phyloP scores from a whole-genome alignment of 2,888 invertebrate genomes.

The Leptothorax acervorum region DNA sequence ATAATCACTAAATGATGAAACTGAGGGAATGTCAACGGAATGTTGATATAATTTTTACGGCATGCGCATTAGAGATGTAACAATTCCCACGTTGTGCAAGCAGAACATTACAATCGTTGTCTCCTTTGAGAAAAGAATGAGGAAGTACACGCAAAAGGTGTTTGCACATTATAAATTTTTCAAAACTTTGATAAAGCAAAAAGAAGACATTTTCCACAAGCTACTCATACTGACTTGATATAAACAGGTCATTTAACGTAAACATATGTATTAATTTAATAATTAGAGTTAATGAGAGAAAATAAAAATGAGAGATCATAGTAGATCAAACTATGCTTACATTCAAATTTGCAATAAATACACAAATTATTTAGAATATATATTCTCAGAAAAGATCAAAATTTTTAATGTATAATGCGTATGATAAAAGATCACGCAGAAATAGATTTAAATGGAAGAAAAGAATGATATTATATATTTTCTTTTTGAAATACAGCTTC shows the following conservation, averaged over 20 bases:
- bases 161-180: constrained; percentile 10
- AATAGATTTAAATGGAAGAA: neutral
- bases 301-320: neutral
- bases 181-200: neutral
- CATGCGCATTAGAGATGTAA: constrained; percentile 22
- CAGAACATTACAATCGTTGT: neutral
- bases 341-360: neutral
- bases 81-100: constrained; percentile 31
- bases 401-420: neutral
- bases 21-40: neutral
- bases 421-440: neutral
- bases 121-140: neutral
- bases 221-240: neutral
- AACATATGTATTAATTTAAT: neutral
- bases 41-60: constrained; percentile 14
- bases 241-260: neutral
- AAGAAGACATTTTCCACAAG: constrained; percentile 1
- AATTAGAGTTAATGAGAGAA: neutral
- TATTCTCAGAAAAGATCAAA: neutral
- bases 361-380: neutral
- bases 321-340: neutral
- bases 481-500: neutral
- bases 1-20: constrained; percentile 19
- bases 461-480: neutral
- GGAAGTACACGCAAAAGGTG: constrained; percentile 7